phyloP scores from a whole-genome alignment of 2,888 invertebrate species.

The Athalia circularis region DNA sequence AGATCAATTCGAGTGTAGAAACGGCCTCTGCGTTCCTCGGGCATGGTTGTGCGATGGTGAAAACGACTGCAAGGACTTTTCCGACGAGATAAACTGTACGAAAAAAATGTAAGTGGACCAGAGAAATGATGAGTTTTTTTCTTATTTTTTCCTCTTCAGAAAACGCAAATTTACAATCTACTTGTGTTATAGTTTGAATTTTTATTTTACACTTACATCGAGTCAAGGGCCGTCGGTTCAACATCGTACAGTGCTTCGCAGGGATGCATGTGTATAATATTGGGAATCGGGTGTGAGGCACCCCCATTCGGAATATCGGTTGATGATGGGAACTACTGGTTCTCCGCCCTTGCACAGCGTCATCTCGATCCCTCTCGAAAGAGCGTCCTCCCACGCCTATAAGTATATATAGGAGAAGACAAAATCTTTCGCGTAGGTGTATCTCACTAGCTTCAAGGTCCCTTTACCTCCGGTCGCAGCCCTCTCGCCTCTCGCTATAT shows the following conservation, averaged over 20 bases:
- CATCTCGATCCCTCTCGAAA: background rate
- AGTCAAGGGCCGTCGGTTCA: conserved; percentile 1
- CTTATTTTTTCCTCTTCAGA: no score
- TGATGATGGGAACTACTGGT: background rate
- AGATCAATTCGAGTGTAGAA: conserved; percentile 85
- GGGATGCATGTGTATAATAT: conserved; percentile 13
- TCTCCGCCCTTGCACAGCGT: conserved; percentile 14
- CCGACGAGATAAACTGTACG: conserved; percentile 85
- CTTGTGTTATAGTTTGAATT: background rate
- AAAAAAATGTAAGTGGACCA: conserved; percentile 60
- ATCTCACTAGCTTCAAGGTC: conserved; percentile 17
- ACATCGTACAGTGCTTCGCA: background rate
- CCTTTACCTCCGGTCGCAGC: conserved; percentile 13
- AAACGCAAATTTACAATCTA: no score
- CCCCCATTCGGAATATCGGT: conserved; percentile 25
- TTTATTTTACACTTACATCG: background rate
- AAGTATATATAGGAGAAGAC: background rate
- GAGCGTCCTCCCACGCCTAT: conserved; percentile 17
- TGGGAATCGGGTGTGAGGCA: background rate
- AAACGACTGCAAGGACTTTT: conserved; percentile 88
- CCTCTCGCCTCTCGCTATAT: conserved; percentile 17
- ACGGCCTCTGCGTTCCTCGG: conserved; percentile 86
- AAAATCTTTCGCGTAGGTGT: conserved; percentile 34
- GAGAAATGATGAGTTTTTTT: no score
- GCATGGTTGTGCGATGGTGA: conserved; percentile 89